phyloP scores from a whole-genome alignment of 2,797 vertebrate species.

The Chanos chanos region DNA sequence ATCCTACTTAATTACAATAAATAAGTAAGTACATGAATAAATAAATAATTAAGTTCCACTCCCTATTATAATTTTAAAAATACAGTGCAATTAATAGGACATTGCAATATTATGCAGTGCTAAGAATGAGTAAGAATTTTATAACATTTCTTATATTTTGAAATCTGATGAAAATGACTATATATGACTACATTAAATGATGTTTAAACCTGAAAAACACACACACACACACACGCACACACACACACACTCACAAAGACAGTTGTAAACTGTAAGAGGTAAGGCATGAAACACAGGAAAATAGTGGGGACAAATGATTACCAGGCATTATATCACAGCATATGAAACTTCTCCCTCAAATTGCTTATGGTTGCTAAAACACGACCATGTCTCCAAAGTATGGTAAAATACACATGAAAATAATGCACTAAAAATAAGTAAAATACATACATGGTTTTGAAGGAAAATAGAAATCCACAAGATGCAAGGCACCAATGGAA shows the following conservation, averaged over 20 bases:
- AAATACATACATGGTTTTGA: constrained; percentile 31
- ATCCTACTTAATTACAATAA: too few relatives aligned
- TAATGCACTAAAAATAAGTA: constrained; percentile 32
- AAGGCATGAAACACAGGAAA: constrained; percentile 25
- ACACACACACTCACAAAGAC: constrained; percentile 7
- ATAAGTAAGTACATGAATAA: too few relatives aligned
- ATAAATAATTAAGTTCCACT: too few relatives aligned
- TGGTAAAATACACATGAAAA: constrained; percentile 26
- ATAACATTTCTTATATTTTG: too few relatives aligned
- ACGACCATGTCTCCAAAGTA: constrained; percentile 29
- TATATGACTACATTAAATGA: not conserved
- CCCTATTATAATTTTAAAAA: too few relatives aligned
- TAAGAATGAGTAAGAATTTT: too few relatives aligned
- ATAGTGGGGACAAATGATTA: constrained; percentile 15
- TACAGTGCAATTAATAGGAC: too few relatives aligned
- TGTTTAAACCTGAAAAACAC: too few relatives aligned
- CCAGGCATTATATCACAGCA: constrained; percentile 17
- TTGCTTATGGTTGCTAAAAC: constrained; percentile 32
- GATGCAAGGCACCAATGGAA: constrained; percentile 14
- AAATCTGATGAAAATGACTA: too few relatives aligned
- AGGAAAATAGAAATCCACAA: constrained; percentile 23
- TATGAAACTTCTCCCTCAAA: constrained; percentile 22
- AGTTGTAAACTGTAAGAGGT: constrained; percentile 17
- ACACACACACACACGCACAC: too few relatives aligned
- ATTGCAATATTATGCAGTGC: too few relatives aligned